Evolutionary conservation across 1,140 invertebrate species (phyloP).

Genomic region (Sitobion miscanthi): DNA sequence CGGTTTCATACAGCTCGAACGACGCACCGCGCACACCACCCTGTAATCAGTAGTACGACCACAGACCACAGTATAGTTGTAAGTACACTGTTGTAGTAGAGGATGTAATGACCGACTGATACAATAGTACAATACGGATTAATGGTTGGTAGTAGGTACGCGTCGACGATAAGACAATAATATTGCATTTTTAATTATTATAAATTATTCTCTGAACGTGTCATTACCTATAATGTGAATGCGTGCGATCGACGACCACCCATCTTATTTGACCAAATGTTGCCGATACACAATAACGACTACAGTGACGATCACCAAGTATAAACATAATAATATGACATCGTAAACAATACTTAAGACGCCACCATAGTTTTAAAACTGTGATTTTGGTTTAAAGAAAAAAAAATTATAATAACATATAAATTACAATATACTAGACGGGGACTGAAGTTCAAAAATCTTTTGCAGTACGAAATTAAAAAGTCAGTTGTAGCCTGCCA

Average conservation of each 20-base stretch:
- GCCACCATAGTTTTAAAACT: background rate
- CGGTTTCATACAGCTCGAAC: too few relatives aligned
- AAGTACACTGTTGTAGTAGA: too few relatives aligned
- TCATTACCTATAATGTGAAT: background rate
- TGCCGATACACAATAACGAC: background rate
- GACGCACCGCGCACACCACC: background rate
- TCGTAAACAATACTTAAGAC: background rate
- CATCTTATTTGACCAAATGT: background rate
- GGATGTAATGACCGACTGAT: background rate
- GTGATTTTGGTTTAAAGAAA: background rate
- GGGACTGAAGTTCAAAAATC: background rate
- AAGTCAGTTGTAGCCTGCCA: background rate
- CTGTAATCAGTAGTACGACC: background rate
- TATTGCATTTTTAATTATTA: background rate
- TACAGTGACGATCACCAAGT: background rate
- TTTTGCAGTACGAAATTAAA: background rate
- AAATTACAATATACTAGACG: background rate
- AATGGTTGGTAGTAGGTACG: background rate
- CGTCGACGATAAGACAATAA: background rate
- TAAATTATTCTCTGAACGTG: background rate
- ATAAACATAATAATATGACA: background rate
- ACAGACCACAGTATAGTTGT: too few relatives aligned
- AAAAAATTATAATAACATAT: background rate
- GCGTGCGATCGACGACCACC: background rate
- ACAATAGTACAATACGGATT: background rate